Percentiles rank a stretch among this genome's conserved stretches.
Evolutionary conservation across 2,113 vertebrate species (phyloP).

Genomic region (Parotia lawesii): DNA sequence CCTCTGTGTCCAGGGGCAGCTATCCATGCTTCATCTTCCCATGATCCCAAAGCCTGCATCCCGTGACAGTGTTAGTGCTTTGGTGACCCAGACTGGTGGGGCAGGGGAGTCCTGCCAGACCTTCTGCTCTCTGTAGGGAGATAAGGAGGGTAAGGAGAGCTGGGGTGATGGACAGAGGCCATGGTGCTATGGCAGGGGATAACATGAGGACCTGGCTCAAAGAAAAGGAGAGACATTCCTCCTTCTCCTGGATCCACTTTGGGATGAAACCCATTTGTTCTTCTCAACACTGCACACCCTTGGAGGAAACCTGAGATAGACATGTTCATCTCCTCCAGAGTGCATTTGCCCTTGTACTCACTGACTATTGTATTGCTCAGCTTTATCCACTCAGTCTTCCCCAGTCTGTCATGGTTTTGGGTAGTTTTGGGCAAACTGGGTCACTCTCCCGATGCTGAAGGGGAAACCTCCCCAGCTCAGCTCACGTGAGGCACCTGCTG

Average conservation of each 20-base stretch:
- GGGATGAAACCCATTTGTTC: background rate
- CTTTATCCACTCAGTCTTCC: background rate
- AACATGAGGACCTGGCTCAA: background rate
- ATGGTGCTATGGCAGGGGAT: fast-evolving
- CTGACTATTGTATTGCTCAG: background rate
- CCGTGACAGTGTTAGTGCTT: background rate
- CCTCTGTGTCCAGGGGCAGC: background rate
- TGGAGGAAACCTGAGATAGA: background rate
- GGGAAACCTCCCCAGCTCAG: background rate
- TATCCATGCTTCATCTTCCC: background rate
- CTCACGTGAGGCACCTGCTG: fast-evolving
- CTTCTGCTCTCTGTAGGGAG: background rate
- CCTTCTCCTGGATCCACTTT: background rate
- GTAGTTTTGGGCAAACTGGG: background rate
- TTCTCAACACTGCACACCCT: background rate
- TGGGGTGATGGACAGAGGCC: background rate
- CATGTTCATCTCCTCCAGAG: fast-evolving
- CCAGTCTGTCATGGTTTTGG: background rate
- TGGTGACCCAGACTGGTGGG: background rate
- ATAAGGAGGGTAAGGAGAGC: background rate
- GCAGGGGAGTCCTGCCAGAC: background rate
- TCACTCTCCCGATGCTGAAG: background rate
- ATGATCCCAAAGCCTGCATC: background rate
- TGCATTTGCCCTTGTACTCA: background rate
- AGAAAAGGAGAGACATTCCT: background rate